phyloP scores from a whole-genome alignment of 2,113 vertebrate species.

The Eretmochelys imbricata region DNA sequence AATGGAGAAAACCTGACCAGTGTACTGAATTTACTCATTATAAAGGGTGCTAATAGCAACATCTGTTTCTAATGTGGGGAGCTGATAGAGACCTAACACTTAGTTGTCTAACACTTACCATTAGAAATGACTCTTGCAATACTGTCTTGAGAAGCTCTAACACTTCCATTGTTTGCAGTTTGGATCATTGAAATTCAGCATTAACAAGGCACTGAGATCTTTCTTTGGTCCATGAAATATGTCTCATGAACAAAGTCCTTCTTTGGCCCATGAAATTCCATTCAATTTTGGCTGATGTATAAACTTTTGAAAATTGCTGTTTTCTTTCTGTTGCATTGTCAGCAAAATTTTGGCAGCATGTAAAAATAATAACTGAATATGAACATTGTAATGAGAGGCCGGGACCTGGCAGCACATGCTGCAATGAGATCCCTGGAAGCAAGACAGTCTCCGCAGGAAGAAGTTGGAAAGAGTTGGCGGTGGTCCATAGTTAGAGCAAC shows the following conservation, averaged over 20 bases:
- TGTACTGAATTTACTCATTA: background rate
- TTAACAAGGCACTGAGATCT: background rate
- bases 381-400: background rate
- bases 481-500: background rate
- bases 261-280: background rate
- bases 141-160: background rate
- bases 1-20: background rate
- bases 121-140: background rate
- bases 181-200: background rate
- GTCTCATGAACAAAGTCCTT: background rate
- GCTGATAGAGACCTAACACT: background rate
- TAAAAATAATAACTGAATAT: background rate
- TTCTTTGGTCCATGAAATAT: background rate
- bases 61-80: background rate
- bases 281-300: background rate
- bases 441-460: background rate
- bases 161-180: background rate
- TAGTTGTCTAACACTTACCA: background rate
- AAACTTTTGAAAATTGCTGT: background rate
- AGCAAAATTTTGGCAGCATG: background rate
- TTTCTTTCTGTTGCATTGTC: background rate
- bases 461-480: background rate
- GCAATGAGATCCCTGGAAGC: background rate
- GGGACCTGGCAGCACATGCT: background rate
- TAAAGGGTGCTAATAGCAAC: background rate